phyloP scores from a whole-genome alignment of 2,888 invertebrate genomes.

The Erynnis tages region DNA sequence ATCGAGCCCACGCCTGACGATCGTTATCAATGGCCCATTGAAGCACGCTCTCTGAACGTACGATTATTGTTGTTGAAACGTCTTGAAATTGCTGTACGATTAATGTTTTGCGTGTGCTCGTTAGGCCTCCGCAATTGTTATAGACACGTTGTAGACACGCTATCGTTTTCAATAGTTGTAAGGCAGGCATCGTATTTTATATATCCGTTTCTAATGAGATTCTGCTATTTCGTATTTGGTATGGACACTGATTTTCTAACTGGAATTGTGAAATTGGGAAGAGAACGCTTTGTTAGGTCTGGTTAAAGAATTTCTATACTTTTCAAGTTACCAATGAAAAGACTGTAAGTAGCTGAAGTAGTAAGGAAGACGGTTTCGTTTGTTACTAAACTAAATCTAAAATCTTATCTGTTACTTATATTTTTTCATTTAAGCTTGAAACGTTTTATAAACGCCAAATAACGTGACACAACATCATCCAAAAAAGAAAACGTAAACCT shows the following conservation, averaged over 20 bases:
- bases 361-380: no score
- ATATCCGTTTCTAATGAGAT: neutral
- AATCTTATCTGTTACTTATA: no score
- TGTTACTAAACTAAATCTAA: no score
- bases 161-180: constrained; percentile 4
- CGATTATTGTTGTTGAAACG: constrained; percentile 24
- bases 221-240: neutral
- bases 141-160: constrained; percentile 22
- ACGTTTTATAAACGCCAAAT: no score
- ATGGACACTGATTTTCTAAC: no score
- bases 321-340: no score
- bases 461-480: neutral
- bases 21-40: constrained; percentile 26
- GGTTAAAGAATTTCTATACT: no score
- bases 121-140: constrained; percentile 24
- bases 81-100: constrained; percentile 27
- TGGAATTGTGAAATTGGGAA: no score
- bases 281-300: no score
- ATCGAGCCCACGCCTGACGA: constrained; percentile 26
- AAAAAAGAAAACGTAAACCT: neutral
- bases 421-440: no score
- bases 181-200: neutral
- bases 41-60: constrained; percentile 23
- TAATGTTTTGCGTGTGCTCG: constrained; percentile 29
- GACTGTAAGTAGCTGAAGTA: no score